Evolutionary conservation across 2,113 vertebrate species (phyloP), one percentile per base, ranked within the genome.

Genomic region (Pygoscelis antarcticus): DNA sequence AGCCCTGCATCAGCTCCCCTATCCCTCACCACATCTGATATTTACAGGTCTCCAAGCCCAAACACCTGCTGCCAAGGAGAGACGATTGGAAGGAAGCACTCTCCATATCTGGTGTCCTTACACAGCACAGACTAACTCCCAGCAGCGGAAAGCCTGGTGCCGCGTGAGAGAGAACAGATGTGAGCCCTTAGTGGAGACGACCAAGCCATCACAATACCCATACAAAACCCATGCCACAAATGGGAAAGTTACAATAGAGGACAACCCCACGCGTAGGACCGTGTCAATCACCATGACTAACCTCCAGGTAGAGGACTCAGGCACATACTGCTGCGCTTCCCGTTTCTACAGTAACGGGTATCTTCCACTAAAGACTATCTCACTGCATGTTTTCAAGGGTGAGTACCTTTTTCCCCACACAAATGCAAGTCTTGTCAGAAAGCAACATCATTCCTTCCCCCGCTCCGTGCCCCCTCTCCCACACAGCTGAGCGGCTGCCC

Each of bases 351-450:
- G 14, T 9, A 0, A 18, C 3, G 1, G 0, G 2, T 21, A 29
- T 7, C 0, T 0, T 12, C 44, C 5, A 3, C 21, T 97, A 7
- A 79, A 32, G 89, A 64, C 1, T 0, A 70, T 98, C 86, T 87
- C 74, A 7, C 83, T 98, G 87, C 57, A n/a, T 6, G 97, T 98
- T 49, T 97, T 72, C 84, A 95, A 83, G 83, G 98, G 98, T 98
- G 74, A 98, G 98, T 77, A 81, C 9, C 65, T 71, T n/a, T 7
- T 12, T 16, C 47, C 36, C 29, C 54, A 61, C 9, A 34, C 46
- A 44, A 74, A 65, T 19, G 4, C 44, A 30, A 11, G 4, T 11
- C 27, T 12, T 21, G 7, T 19, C 55, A 75, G 16, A 27, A 38
- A 54, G 36, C 15, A 66, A 2, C 51, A 10, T 25, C 65, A 10